A percentile compares a stretch with the other conserved stretches of the same genome.
These are phyloP conservation scores for Micoletzkya japonica DNA, from an alignment of 2,888 invertebrate species.

Conservation along the genomic window DNA sequence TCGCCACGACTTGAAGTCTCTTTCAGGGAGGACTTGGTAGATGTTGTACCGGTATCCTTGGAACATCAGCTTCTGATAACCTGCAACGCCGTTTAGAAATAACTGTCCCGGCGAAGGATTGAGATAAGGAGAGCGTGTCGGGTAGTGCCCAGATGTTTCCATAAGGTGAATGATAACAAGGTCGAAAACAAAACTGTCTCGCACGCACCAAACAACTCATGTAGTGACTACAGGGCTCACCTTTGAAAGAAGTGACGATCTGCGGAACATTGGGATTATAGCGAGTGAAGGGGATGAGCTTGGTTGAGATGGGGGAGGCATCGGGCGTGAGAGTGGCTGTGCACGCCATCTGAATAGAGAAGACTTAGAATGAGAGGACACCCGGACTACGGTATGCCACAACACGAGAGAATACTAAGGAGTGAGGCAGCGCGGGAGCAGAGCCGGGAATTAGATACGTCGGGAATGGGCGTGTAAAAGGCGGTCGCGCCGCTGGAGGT, in stretches of 20 bases:
- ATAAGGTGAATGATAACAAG: neutral
- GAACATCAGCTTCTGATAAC: slow-evolving; percentile 62
- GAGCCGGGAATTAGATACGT: neutral
- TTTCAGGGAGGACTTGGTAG: slow-evolving; percentile 52
- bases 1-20: slow-evolving; percentile 59
- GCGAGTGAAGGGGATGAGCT: slow-evolving; percentile 42
- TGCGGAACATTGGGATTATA: slow-evolving; percentile 59
- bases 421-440: neutral
- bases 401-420: neutral
- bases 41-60: slow-evolving; percentile 63
- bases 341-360: slow-evolving; percentile 18
- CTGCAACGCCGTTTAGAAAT: slow-evolving; percentile 24
- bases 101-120: neutral
- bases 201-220: neutral
- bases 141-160: neutral
- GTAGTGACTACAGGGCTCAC: too few relatives aligned
- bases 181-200: too few relatives aligned
- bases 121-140: neutral
- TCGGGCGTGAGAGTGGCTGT: slow-evolving; percentile 8
- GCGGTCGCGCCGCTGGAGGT: too few relatives aligned
- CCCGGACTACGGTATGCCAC: neutral
- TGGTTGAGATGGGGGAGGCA: slow-evolving; percentile 14
- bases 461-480: too few relatives aligned
- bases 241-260: slow-evolving; percentile 62
- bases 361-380: slow-evolving; percentile 2